Conservation (phyloP, 2,797 vertebrate species). For the Ptychadena robeensis region DNA sequence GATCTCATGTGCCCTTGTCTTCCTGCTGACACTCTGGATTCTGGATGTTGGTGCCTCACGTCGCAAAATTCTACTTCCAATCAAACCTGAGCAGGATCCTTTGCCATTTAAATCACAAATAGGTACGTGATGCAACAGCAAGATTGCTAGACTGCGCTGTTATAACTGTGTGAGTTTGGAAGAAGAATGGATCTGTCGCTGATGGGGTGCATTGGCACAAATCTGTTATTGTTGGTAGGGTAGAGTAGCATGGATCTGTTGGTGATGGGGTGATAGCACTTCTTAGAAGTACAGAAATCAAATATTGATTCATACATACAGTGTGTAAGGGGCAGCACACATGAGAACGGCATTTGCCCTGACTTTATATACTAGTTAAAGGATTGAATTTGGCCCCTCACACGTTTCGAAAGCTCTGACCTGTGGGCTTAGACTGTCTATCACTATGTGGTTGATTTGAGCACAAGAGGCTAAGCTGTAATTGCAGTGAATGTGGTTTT, state of each 20-base stretch:
- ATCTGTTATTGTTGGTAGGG: background rate
- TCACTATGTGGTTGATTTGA: background rate
- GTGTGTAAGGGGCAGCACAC: background rate
- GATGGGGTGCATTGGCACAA: no score
- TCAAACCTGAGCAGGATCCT: constrained; percentile 89
- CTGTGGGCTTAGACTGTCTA: background rate
- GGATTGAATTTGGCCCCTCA: background rate
- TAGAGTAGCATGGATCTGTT: background rate
- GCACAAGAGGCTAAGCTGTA: constrained; percentile 4
- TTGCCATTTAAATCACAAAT: constrained; percentile 74
- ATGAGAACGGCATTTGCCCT: background rate
- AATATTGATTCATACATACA: background rate
- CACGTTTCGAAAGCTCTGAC: background rate
- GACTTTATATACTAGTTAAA: background rate
- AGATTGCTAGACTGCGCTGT: background rate
- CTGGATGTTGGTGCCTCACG: constrained; percentile 73
- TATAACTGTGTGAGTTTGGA: background rate
- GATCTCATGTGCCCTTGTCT: constrained; percentile 67
- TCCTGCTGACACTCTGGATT: constrained; percentile 76
- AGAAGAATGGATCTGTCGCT: background rate
- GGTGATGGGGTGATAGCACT: background rate
- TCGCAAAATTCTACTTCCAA: constrained; percentile 85
- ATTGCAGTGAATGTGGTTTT: constrained; percentile 2
- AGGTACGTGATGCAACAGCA: background rate
- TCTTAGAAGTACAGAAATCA: background rate